These are phyloP conservation scores for Campoplex capitator DNA, from an alignment of 2,888 invertebrate genomes.

Conservation along the genomic window DNA sequence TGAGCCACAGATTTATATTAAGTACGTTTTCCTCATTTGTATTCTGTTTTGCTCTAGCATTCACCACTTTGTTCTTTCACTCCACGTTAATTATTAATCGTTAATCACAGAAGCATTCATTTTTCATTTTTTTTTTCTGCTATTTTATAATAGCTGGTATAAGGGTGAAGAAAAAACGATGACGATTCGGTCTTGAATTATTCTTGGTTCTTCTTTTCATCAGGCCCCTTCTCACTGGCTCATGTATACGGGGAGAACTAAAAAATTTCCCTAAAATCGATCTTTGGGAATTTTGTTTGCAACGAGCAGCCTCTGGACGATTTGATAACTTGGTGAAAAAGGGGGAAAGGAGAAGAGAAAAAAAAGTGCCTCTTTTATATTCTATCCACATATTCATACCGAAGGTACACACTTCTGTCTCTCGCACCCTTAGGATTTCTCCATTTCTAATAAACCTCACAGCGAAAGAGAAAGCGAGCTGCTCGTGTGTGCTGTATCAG, in stretches of 20 bases:
- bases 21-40: too few relatives aligned
- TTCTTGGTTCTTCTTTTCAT: neutral
- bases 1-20: too few relatives aligned
- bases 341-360: neutral
- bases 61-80: too few relatives aligned
- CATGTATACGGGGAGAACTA: neutral
- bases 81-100: too few relatives aligned
- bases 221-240: neutral
- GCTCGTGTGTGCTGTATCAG: conserved; percentile 52
- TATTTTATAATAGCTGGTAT: neutral
- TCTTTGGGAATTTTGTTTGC: neutral
- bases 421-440: neutral
- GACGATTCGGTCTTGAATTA: neutral
- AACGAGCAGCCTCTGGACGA: neutral
- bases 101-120: too few relatives aligned
- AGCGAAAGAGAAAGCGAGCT: conserved; percentile 16
- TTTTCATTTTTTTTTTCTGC: conserved; percentile 62
- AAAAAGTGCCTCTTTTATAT: neutral
- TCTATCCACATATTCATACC: neutral
- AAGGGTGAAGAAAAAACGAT: neutral
- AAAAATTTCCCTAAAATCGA: neutral
- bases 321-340: neutral
- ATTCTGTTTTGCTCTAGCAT: too few relatives aligned
- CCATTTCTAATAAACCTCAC: conserved; percentile 30
- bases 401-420: neutral